Percentiles rank a stretch among this genome's conserved stretches.
These are phyloP conservation scores for Macrobrachium rosenbergii DNA, from an alignment of 1,140 invertebrate species.

Conservation along the genomic window DNA sequence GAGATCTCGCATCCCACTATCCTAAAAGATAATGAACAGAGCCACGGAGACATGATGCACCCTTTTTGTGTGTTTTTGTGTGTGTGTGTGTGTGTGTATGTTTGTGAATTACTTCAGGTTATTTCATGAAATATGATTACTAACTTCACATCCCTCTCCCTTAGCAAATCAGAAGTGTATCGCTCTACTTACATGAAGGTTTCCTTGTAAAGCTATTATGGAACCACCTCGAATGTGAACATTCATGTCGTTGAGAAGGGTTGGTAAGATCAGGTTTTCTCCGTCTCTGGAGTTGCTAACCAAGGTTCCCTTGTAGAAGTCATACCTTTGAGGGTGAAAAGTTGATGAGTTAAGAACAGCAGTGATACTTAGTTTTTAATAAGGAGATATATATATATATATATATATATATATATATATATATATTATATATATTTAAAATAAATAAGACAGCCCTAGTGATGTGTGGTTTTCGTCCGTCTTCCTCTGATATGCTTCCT, in stretches of 20 bases:
- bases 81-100: no score
- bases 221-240: constrained; percentile 27
- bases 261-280: background rate
- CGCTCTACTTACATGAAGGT: constrained; percentile 33
- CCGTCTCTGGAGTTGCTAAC: background rate
- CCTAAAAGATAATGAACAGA: no score
- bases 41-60: no score
- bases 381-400: background rate
- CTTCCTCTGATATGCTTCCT: no score
- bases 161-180: background rate
- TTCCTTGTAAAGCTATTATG: constrained; percentile 32
- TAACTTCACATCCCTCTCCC: background rate
- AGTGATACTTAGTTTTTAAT: background rate
- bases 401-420: background rate
- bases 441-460: no score
- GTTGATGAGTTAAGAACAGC: background rate
- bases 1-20: no score
- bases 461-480: no score
- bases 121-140: background rate
- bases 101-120: no score
- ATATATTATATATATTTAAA: constrained; percentile 14
- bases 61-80: no score
- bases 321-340: constrained; percentile 20
- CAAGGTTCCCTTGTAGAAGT: constrained; percentile 23
- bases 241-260: constrained; percentile 35